These are phyloP conservation scores for Corythornis cristatus DNA, from an alignment of 2,113 vertebrate species.

Conservation along the genomic window DNA sequence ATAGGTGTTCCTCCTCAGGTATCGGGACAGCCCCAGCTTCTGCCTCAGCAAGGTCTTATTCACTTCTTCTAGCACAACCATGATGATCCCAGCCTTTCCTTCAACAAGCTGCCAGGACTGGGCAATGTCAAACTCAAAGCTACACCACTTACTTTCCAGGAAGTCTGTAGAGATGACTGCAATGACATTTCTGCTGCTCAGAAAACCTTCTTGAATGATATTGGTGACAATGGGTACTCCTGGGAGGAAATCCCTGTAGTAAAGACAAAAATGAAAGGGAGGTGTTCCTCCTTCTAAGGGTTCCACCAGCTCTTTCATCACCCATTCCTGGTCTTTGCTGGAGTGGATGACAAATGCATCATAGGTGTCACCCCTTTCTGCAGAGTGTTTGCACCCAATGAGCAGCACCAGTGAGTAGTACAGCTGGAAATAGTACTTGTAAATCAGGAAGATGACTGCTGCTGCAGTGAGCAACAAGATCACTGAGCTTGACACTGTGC, in stretches of 20 bases:
- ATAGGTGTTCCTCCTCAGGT: constrained; percentile 79
- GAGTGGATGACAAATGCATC: constrained; percentile 84
- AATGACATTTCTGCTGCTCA: constrained; percentile 78
- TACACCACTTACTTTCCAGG: constrained; percentile 81
- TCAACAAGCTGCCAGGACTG: constrained; percentile 82
- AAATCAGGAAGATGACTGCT: constrained; percentile 43
- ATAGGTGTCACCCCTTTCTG: constrained; percentile 63
- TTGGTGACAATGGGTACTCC: constrained; percentile 78
- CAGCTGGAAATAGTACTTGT: constrained; percentile 78
- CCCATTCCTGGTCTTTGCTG: constrained; percentile 81
- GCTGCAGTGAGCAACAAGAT: neutral
- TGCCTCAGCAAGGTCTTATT: constrained; percentile 67
- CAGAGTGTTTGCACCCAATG: constrained; percentile 55
- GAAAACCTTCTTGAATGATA: constrained; percentile 81
- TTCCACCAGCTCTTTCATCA: constrained; percentile 76
- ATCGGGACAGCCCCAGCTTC: constrained; percentile 74
- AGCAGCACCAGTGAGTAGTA: constrained; percentile 69
- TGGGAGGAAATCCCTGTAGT: constrained; percentile 79
- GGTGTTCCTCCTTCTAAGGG: constrained; percentile 76
- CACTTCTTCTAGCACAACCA: constrained; percentile 74
- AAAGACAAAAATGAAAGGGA: constrained; percentile 76
- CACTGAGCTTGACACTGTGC: neutral
- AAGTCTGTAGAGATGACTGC: constrained; percentile 77
- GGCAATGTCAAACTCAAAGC: constrained; percentile 81
- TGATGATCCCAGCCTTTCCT: constrained; percentile 72